Evolutionary conservation across 2,113 vertebrate genomes (phyloP), one percentile per base, ranked within the genome.

Genomic region (Dascyllus trimaculatus): DNA sequence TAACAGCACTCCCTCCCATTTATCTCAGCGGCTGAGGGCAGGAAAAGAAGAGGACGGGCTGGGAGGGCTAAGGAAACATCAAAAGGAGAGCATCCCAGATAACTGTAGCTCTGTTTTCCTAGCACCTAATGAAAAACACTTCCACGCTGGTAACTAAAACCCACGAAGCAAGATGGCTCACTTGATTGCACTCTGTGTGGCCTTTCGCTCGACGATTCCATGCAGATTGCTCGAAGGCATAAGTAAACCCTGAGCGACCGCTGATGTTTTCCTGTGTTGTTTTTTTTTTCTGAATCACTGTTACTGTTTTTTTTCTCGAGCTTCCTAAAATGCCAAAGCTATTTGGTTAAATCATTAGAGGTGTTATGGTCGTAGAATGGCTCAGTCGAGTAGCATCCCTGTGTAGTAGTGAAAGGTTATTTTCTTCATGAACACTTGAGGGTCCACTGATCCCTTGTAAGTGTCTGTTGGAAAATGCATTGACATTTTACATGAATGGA

Each of bases 401-500:
- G 82, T 75, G 80, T 88, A 58, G 81, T 82, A 76, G 79, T 90
- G 84, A 93, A 94, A 93, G 90, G 90, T 91, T 91, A 92, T 93
- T 90, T 94, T 90, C 88, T 91, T 90, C 89, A 90, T 92, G 90
- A 94, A 91, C 89, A 89, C 88, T 92, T 91, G 85, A 92, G 90
- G 89, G 89, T 92, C 92, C 84, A 91, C 85, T 93, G 92, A 94
- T 91, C 90, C 86, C 89, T 85, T 87, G 87, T 91, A 91, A 93
- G 90, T 92, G 85, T 92, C 90, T 92, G 87, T 85, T 79, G 86
- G 88, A 89, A 92, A 93, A 93, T 83, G 89, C 92, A 89, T 86
- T 94, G 93, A 92, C 93, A 95, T 95, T 94, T 94, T 88, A 83
- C 84, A 71, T 92, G 88, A 92, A 90, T 90, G 82, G 83, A 90